phyloP scores from a whole-genome alignment of 1,140 invertebrate genomes.

The Drosophila auraria region DNA sequence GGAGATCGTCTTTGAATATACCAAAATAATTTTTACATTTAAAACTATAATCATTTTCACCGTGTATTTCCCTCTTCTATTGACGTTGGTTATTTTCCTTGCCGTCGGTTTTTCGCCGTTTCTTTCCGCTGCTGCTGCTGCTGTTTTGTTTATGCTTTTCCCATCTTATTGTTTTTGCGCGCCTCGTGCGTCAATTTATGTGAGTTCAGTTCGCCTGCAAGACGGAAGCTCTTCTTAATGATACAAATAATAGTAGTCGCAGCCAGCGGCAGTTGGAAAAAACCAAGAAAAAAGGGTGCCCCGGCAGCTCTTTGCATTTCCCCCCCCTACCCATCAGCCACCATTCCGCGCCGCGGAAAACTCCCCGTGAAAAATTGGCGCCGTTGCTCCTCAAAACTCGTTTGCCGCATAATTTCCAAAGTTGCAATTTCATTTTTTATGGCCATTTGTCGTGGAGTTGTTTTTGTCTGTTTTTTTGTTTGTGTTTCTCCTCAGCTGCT shows the following conservation, averaged over 20 bases:
- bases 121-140: constrained; percentile 21
- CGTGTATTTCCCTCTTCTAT: constrained; percentile 17
- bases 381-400: constrained; percentile 55
- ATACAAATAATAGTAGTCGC: constrained; percentile 48
- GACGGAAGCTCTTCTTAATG: constrained; percentile 72
- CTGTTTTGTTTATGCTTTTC: constrained; percentile 56
- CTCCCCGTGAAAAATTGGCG: constrained; percentile 43
- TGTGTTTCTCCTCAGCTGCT: constrained; percentile 9
- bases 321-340: constrained; percentile 1
- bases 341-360: constrained; percentile 6
- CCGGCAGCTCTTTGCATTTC: constrained; percentile 22
- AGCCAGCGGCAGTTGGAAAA: constrained; percentile 29
- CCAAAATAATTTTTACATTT: too few relatives aligned
- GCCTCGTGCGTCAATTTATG: constrained; percentile 67
- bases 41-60: background rate
- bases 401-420: constrained; percentile 74
- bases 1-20: too few relatives aligned
- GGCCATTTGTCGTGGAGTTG: constrained; percentile 52
- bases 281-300: constrained; percentile 39
- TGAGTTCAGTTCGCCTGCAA: constrained; percentile 43
- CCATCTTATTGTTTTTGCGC: constrained; percentile 70
- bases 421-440: constrained; percentile 72
- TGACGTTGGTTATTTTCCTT: constrained; percentile 15
- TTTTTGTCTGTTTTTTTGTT: constrained; percentile 13
- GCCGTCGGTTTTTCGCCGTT: constrained; percentile 26